Base-by-base conservation (phyloP, 2,888 invertebrate genomes). In the Siphonodentalium dalli region DNA sequence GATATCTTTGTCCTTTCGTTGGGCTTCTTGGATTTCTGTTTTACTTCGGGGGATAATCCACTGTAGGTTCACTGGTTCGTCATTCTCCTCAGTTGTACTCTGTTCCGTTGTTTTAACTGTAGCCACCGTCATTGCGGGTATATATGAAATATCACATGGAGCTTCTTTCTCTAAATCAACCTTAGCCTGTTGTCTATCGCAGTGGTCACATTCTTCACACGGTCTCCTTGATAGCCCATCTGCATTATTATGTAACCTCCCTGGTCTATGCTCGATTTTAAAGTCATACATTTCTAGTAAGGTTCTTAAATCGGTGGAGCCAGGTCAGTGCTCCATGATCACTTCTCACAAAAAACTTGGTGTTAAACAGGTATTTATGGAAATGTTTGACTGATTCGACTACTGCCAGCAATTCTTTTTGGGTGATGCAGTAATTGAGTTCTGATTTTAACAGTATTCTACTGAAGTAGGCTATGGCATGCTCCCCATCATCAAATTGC, bases 271-370 rank as follows among this genome's bases (percentile, higher is more conserved):
- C 27, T 40, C 9, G n/a, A 59, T 49, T 18, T 39, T 44, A 38
- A 56, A 54, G 8, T 56, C 18, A 40, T 56, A 56, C 20, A 40
- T 44, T 15, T 45, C 26, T 24, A 53, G 31, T 20, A 23, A 60
- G 57, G 27, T 57, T 44, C 29, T 54, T 47, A 35, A 42, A 53
- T 13, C 28, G 27, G 18, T 35, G 21, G n/a, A 62, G 41, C 56
- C 58, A 55, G n/a, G 21, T 21, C 27, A 61, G 46, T 3, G 53
- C 37, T 40, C 52, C 49, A 43, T 61, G 61, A 26, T 61, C 56
- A 4, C 40, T 49, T 8, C 46, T 23, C 8, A 51, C 20, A 7
- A 37, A 37, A 21, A 49, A 49, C 9, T 33, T 13, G 20, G 15
- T 20, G 4, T 49, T 47, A 35, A 45, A 54, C 7, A 61, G 39